A percentile compares a stretch with the other conserved stretches of the same genome.
Conservation (phyloP, 2,113 vertebrate genomes). For the Melierax canorus region DNA sequence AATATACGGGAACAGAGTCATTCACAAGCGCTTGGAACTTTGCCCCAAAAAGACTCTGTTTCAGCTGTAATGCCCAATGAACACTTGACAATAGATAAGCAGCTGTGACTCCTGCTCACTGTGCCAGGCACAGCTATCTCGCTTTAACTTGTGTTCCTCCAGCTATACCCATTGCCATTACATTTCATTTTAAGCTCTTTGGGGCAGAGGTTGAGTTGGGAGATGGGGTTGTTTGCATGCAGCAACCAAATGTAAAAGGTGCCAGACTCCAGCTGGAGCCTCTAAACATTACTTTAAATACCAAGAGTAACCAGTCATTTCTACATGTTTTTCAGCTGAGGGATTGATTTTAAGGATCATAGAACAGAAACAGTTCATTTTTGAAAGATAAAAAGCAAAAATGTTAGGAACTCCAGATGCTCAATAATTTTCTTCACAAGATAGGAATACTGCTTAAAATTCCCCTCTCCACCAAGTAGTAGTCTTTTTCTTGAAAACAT, state of each 20-base stretch:
- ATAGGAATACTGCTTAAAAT: not conserved
- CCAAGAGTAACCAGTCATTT: not conserved
- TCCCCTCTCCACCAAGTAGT: not conserved
- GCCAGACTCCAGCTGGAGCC: not conserved
- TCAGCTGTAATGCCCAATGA: not conserved
- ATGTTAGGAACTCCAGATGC: not conserved
- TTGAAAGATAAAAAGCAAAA: not conserved
- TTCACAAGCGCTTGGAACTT: fast-evolving
- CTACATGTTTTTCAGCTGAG: not conserved
- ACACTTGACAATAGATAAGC: not conserved
- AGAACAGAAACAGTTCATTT: not conserved
- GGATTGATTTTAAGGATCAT: not conserved
- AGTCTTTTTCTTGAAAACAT: not conserved
- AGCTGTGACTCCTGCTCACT: not conserved
- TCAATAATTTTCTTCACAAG: not conserved
- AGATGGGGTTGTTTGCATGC: not conserved
- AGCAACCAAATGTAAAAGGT: not conserved
- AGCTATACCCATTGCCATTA: not conserved
- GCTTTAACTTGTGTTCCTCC: not conserved
- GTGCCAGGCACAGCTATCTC: not conserved
- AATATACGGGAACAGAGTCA: fast-evolving
- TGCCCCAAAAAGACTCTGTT: not conserved
- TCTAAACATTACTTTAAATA: not conserved
- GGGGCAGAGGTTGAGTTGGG: not conserved
- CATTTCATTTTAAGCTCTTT: not conserved